A percentile compares a stretch with the other conserved stretches of the same genome.
phyloP scores from a whole-genome alignment of 1,140 invertebrate species.

The Bombus terrestris region DNA sequence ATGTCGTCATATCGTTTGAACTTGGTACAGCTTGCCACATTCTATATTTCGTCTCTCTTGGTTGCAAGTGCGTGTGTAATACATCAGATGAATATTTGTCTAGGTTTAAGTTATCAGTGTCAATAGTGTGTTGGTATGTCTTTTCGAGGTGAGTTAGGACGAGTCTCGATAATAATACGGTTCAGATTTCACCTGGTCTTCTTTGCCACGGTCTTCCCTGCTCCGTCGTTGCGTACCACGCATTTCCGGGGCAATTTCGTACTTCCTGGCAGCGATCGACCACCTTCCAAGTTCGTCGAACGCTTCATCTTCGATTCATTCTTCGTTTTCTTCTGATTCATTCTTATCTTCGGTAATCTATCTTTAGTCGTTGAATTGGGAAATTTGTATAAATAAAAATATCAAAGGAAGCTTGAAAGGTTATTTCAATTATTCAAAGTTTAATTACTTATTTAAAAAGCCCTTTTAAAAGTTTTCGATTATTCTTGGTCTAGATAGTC shows the following conservation, averaged over 20 bases:
- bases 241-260: slow-evolving; percentile 62
- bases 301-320: not conserved
- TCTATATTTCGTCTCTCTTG: not conserved
- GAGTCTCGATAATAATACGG: slow-evolving; percentile 60
- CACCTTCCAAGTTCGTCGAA: slow-evolving; percentile 33
- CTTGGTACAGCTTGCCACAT: slow-evolving; percentile 47
- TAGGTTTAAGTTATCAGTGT: slow-evolving; percentile 53
- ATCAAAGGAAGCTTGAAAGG: no score
- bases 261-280: slow-evolving; percentile 59
- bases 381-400: no score
- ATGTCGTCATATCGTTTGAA: slow-evolving; percentile 61
- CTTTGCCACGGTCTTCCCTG: slow-evolving; percentile 24
- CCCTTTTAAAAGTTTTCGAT: no score
- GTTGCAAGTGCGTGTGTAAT: not conserved
- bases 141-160: slow-evolving; percentile 33
- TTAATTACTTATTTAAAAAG: not conserved
- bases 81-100: slow-evolving; percentile 48
- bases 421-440: not conserved
- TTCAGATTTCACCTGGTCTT: slow-evolving; percentile 64
- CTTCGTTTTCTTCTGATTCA: not conserved
- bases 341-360: not conserved
- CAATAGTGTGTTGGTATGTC: slow-evolving; percentile 52
- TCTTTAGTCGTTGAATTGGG: not conserved
- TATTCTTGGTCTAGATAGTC: no score
- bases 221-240: slow-evolving; percentile 55